Percentiles rank a stretch among this genome's conserved stretches.
These are phyloP conservation scores for Anguilla anguilla DNA, from an alignment of 2,797 vertebrate genomes.

Conservation along the genomic window DNA sequence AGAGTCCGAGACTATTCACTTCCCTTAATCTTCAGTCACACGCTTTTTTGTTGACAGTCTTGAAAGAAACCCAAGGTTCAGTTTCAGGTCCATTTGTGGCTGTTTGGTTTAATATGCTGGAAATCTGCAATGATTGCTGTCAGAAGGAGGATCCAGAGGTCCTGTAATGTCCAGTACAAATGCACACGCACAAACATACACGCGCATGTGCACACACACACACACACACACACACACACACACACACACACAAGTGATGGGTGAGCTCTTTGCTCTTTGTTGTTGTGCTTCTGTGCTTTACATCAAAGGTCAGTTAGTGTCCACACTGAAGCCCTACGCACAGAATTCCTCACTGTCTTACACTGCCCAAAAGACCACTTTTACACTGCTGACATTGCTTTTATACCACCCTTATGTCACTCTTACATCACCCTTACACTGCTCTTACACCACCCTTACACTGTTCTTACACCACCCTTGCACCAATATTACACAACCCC, in stretches of 20 bases:
- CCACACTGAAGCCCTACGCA: constrained; percentile 12
- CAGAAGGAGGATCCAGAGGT: too few relatives aligned
- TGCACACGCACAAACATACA: background rate
- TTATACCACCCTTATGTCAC: background rate
- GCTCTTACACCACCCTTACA: background rate
- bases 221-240: background rate
- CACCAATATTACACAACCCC: background rate
- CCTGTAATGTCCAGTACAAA: too few relatives aligned
- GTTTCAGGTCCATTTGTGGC: too few relatives aligned
- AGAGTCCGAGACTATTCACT: background rate
- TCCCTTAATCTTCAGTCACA: background rate
- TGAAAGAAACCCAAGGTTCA: background rate
- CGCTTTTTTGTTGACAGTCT: background rate
- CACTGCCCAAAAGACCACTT: background rate
- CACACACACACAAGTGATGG: constrained; percentile 34
- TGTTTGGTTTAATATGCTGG: too few relatives aligned
- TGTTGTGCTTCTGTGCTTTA: constrained; percentile 29
- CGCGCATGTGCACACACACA: constrained; percentile 24
- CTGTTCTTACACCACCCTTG: background rate
- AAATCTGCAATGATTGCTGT: too few relatives aligned
- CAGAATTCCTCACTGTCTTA: background rate
- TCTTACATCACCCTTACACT: background rate
- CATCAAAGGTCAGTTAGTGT: constrained; percentile 52
- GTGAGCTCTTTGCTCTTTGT: constrained; percentile 36
- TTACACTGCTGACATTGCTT: background rate